Percentiles rank a stretch among this genome's conserved stretches.
phyloP scores from a whole-genome alignment of 2,113 vertebrate genomes.

The Larimichthys crocea region DNA sequence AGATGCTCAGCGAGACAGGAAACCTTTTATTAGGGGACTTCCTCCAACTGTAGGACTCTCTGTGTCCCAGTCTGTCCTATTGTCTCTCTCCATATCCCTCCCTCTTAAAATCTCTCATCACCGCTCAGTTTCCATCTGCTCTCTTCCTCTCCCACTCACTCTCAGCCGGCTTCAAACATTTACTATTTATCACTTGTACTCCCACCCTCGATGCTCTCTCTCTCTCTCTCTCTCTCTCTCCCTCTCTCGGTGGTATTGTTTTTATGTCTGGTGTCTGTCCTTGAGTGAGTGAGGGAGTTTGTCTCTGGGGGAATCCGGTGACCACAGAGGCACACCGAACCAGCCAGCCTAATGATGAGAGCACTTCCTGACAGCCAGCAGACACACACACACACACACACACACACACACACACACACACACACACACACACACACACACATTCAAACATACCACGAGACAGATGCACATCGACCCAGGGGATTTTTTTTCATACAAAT shows the following conservation, averaged over 20 bases:
- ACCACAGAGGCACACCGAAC: constrained; percentile 62
- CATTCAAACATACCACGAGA: not conserved
- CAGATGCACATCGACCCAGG: not conserved
- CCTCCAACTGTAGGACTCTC: constrained; percentile 69
- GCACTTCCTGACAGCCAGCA: constrained; percentile 74
- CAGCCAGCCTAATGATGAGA: constrained; percentile 77
- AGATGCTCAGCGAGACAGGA: constrained; percentile 86
- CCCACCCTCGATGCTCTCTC: constrained; percentile 25
- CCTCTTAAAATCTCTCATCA: constrained; percentile 73
- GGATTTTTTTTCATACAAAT: not conserved
- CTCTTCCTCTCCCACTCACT: constrained; percentile 69
- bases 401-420: no score
- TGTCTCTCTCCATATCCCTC: constrained; percentile 67
- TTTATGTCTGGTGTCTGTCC: constrained; percentile 84
- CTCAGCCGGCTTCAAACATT: constrained; percentile 60
- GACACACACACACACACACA: constrained; percentile 13
- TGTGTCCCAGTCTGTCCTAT: constrained; percentile 70
- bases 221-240: constrained; percentile 49
- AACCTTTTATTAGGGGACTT: constrained; percentile 87
- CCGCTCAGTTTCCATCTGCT: constrained; percentile 64
- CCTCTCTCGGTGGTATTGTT: constrained; percentile 77
- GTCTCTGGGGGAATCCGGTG: constrained; percentile 74
- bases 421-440: not conserved
- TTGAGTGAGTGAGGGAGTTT: constrained; percentile 75
- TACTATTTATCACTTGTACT: constrained; percentile 53